phyloP scores from a whole-genome alignment of 2,888 invertebrate genomes.

The Xylota sylvarum region DNA sequence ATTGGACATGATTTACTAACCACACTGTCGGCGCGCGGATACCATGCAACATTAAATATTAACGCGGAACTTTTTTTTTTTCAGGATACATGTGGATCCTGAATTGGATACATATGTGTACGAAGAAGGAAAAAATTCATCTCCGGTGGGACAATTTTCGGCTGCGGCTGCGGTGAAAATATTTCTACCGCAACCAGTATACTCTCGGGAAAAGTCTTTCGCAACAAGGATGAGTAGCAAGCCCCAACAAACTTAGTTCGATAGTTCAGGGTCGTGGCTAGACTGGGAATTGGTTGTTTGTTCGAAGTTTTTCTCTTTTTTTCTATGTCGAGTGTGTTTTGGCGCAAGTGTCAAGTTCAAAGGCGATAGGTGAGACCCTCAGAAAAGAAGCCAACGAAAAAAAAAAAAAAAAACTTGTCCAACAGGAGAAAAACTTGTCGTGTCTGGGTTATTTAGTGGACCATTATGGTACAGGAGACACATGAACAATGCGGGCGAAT shows the following conservation, averaged over 20 bases:
- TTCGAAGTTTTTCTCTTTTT: not conserved
- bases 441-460: slow-evolving; percentile 74
- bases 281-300: slow-evolving; percentile 62
- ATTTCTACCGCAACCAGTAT: slow-evolving; percentile 66
- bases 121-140: slow-evolving; percentile 13
- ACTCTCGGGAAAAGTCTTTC: slow-evolving; percentile 50
- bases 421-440: slow-evolving; percentile 71
- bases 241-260: slow-evolving; percentile 47
- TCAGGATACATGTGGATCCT: slow-evolving; percentile 55
- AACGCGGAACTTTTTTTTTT: slow-evolving; percentile 57
- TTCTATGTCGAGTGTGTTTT: slow-evolving; percentile 33
- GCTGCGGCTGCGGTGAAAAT: slow-evolving; percentile 67
- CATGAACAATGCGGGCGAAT: slow-evolving; percentile 51
- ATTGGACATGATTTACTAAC: slow-evolving; percentile 75
- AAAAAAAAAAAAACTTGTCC: slow-evolving; percentile 34
- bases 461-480: slow-evolving; percentile 61
- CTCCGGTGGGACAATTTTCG: slow-evolving; percentile 68
- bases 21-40: slow-evolving; percentile 68
- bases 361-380: slow-evolving; percentile 49
- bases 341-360: slow-evolving; percentile 74
- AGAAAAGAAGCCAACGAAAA: not conserved
- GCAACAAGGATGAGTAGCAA: slow-evolving; percentile 18
- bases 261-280: slow-evolving; percentile 75
- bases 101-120: slow-evolving; percentile 51
- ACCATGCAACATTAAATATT: slow-evolving; percentile 74